Percentiles rank a stretch among this genome's conserved stretches.
These are phyloP conservation scores for Amiota mariae DNA, from an alignment of 2,888 invertebrate genomes.

Conservation along the genomic window DNA sequence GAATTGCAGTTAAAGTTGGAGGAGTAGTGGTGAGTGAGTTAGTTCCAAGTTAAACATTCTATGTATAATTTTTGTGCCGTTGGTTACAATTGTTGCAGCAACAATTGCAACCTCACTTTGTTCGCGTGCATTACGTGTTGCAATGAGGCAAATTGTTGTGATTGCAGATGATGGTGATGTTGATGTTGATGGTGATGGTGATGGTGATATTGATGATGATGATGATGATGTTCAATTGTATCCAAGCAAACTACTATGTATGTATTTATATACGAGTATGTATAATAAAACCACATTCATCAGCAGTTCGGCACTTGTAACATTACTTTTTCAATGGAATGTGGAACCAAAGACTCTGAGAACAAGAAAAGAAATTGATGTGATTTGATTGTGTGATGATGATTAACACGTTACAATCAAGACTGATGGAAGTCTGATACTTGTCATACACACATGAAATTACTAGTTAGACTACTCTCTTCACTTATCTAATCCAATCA, in stretches of 20 bases:
- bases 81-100: background rate
- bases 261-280: no score
- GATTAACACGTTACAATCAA: constrained; percentile 30
- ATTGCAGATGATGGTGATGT: no score
- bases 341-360: background rate
- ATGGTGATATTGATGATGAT: no score
- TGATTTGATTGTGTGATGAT: constrained; percentile 41
- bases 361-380: constrained; percentile 26
- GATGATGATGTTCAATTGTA: no score
- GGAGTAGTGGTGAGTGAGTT: no score
- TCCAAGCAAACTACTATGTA: no score
- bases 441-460: no score
- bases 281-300: background rate
- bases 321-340: background rate
- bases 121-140: constrained; percentile 16
- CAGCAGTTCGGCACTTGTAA: constrained; percentile 13
- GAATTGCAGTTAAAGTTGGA: no score
- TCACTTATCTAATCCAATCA: no score
- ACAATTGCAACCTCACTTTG: background rate
- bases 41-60: background rate
- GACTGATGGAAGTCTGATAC: no score
- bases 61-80: constrained; percentile 20
- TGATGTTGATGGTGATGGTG: no score
- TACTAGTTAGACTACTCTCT: no score
- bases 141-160: constrained; percentile 23